Evolutionary conservation across 1,140 invertebrate species (phyloP).

Genomic region (Drosophila auraria): DNA sequence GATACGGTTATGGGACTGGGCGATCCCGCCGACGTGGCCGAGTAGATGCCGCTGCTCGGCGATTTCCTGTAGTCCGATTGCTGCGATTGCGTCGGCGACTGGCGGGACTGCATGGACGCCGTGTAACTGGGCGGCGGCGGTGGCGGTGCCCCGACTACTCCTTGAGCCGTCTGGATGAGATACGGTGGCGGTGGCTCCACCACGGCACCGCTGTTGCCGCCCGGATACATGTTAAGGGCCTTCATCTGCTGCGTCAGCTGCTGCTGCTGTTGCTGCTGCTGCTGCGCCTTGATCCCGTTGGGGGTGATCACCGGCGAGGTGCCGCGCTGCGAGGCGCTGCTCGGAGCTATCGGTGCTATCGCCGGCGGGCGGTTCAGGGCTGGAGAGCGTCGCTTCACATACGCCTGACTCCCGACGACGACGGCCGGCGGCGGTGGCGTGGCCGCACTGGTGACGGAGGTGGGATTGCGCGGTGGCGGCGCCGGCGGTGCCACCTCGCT

Average conservation of each 20-base stretch:
- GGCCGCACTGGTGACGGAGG: constrained; percentile 87
- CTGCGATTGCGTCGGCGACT: constrained; percentile 92
- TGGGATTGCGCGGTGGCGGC: constrained; percentile 88
- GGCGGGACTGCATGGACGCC: constrained; percentile 93
- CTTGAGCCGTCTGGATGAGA: constrained; percentile 86
- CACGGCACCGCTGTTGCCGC: constrained; percentile 87
- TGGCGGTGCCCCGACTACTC: constrained; percentile 88
- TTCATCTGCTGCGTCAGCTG: constrained; percentile 94
- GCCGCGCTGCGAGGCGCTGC: constrained; percentile 86
- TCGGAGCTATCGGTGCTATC: constrained; percentile 87
- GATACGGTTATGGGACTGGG: constrained; percentile 92
- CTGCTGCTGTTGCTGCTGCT: constrained; percentile 93
- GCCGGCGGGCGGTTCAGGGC: constrained; percentile 85
- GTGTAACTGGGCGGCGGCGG: constrained; percentile 90
- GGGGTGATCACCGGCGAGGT: constrained; percentile 90
- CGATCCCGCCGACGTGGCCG: constrained; percentile 90
- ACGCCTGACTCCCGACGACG: constrained; percentile 89
- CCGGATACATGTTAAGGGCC: constrained; percentile 92
- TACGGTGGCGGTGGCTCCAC: constrained; percentile 90
- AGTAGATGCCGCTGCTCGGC: constrained; percentile 90
- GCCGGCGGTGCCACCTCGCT: constrained; percentile 90
- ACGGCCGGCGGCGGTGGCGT: constrained; percentile 90
- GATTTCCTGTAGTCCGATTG: constrained; percentile 91
- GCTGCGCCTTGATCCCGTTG: constrained; percentile 89
- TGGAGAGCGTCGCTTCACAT: constrained; percentile 93